Evolutionary conservation across 2,113 vertebrate species (phyloP).

Genomic region (Tychaedon coryphoeus): DNA sequence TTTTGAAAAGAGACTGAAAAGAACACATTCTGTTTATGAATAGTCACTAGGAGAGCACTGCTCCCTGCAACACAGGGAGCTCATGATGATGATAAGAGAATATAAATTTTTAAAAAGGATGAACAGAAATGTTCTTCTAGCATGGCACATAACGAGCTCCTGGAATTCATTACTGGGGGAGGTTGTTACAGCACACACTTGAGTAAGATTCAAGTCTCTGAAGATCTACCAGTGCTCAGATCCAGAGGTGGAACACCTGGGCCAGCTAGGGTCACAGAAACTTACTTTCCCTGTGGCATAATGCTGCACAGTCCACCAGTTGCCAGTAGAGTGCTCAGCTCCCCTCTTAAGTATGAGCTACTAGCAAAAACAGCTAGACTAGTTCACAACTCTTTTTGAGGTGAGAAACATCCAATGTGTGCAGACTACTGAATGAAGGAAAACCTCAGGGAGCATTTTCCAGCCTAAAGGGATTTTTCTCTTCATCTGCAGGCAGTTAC

Average conservation of each 20-base stretch:
- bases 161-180: neutral
- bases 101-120: slow-evolving; percentile 9
- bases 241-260: neutral
- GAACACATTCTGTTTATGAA: neutral
- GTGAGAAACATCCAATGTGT: neutral
- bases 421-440: neutral
- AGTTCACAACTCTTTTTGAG: neutral
- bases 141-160: neutral
- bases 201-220: neutral
- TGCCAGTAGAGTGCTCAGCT: neutral
- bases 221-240: neutral
- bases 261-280: neutral
- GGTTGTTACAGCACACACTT: neutral
- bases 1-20: neutral
- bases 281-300: neutral
- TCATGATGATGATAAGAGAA: neutral
- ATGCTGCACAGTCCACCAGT: neutral
- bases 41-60: neutral
- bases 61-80: neutral
- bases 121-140: neutral
- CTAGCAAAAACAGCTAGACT: neutral
- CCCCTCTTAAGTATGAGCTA: neutral
- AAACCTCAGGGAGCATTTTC: slow-evolving; percentile 37
- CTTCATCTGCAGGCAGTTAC: slow-evolving; percentile 20
- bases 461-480: slow-evolving; percentile 18